phyloP scores from a whole-genome alignment of 2,888 invertebrate species.

The Phrixothrix hirtus region DNA sequence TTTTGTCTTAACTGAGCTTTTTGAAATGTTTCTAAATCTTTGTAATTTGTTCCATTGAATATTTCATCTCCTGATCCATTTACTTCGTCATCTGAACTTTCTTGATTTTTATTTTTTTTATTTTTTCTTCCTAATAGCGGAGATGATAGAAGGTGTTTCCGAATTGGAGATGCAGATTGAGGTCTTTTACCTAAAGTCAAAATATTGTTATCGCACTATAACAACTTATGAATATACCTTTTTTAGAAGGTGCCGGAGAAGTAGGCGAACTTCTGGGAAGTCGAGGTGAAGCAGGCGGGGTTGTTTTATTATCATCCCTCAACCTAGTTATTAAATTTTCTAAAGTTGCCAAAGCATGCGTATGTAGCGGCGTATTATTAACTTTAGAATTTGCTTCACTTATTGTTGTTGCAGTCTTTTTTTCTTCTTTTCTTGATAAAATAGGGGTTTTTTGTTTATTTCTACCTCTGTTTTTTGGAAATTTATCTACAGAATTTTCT shows the following conservation, averaged over 20 bases:
- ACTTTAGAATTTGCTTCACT: conserved; percentile 33
- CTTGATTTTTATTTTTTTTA: conserved; percentile 70
- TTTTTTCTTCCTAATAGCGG: conserved; percentile 77
- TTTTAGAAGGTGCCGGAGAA: conserved; percentile 73
- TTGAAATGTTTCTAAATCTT: conserved; percentile 88
- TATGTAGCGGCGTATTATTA: conserved; percentile 50
- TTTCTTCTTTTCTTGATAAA: conserved; percentile 39
- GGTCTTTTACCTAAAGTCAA: conserved; percentile 63
- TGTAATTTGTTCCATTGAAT: conserved; percentile 73
- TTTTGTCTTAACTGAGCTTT: conserved; percentile 90
- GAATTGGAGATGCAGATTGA: conserved; percentile 79
- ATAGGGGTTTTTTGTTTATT: conserved; percentile 44
- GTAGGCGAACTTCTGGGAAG: conserved; percentile 77
- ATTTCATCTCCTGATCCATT: conserved; percentile 62
- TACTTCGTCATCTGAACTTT: conserved; percentile 83
- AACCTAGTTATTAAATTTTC: conserved; percentile 63
- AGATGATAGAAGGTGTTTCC: conserved; percentile 78
- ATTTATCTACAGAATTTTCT: conserved; percentile 32
- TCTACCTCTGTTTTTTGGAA: conserved; percentile 40
- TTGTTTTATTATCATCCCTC: conserved; percentile 59
- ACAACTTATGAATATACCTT: conserved; percentile 50
- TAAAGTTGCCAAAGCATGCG: conserved; percentile 62
- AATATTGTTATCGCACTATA: background rate
- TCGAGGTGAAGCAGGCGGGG: conserved; percentile 62
- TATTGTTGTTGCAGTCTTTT: conserved; percentile 13